Evolutionary conservation across 2,888 invertebrate species (phyloP), one percentile per base, ranked within the genome.

Genomic region (Idaea dimidiata): DNA sequence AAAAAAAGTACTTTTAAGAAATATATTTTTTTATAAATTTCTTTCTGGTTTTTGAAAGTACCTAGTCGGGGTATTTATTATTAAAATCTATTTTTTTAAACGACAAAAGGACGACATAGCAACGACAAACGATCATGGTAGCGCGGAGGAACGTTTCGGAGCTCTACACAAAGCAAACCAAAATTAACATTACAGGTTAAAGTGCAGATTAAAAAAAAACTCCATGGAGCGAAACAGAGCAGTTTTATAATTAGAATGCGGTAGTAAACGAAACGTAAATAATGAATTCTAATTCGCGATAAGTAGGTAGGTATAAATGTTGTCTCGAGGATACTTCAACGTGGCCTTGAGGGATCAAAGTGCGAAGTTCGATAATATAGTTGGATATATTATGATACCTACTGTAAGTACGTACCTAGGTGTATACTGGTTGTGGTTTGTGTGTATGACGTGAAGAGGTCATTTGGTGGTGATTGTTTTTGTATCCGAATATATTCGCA

Each of bases 341-440:
- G 32, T 43, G 58, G 54, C 61, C 61, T 61, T 61, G 54, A 55
- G 33, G 57, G 61, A 54, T 58, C 61, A 61, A 61, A 61, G 61
- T 54, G 43, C 54, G 10, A 43, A 58, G 16, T 56, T 56, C 56
- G 56, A 56, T 56, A 56, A 56, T 3, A 17, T 56, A 17, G 56
- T 56, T 3, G 7, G 54, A 14, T 8, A 43, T 54, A 54, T 7
- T 16, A 54, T 6, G n/a, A 16, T 54, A 54, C 54, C n/a, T 54
- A 54, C 33, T 43, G 10, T 10, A 43, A 24, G 24, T 24, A 24
- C 24, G 5, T 24, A n/a, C n/a, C n/a, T n/a, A n/a, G n/a, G 24
- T 24, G 14, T 10, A 43, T 10, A 14, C 43, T 43, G 32, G 6
- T 32, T 32, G 43, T 43, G 43, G 43, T 43, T 7, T 24, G 24